Base-by-base conservation (phyloP, 2,888 invertebrate genomes). In the Xanthorhoe spadicearia region DNA sequence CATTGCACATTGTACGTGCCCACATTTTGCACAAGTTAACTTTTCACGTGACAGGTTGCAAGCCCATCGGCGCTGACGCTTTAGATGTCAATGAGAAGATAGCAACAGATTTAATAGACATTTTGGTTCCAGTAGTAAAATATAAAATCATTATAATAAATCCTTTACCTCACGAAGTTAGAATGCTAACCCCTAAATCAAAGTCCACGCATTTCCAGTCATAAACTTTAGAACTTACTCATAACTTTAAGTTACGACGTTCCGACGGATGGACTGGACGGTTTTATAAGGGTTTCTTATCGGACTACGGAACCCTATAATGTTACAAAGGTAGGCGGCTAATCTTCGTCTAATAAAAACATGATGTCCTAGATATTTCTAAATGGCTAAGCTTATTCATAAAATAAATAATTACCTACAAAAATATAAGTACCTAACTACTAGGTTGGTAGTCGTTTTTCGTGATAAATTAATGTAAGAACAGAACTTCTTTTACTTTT, bases 311-410 rank as follows among this genome's bases (percentile, higher is more conserved):
- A 49, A 35, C 49, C 17, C 57, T 43, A 55, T 51, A 55, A 62
- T 32, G 51, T 51, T 35, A 56, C 56, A 62, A 62, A 56, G 28
- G 53, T 54, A 17, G n/a, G 49, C 57, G 23, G 50, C 55, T 62
- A 62, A 62, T 51, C 56, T 46, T 15, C 50, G 10, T 43, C 28
- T 51, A 56, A 56, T 62, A 62, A 56, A 61, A 62, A 62, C 51
- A 62, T 62, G 28, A 28, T 51, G 38, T 43, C 50, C 38, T 35
- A 15, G 32, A 4, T 7, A 1, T 10, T 32, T 50, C 38, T 3
- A 17, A 43, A 56, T 2, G 43, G 56, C 56, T 62, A 43, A 56
- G 35, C 38, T 3, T 38, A 2, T 50, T 1, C 15, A 48, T 54
- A 51, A n/a, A 43, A 6, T 55, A 2, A 23, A 23, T 4, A 23